Base-by-base conservation (phyloP, 2,888 invertebrate genomes). In the Philereme vetulata region DNA sequence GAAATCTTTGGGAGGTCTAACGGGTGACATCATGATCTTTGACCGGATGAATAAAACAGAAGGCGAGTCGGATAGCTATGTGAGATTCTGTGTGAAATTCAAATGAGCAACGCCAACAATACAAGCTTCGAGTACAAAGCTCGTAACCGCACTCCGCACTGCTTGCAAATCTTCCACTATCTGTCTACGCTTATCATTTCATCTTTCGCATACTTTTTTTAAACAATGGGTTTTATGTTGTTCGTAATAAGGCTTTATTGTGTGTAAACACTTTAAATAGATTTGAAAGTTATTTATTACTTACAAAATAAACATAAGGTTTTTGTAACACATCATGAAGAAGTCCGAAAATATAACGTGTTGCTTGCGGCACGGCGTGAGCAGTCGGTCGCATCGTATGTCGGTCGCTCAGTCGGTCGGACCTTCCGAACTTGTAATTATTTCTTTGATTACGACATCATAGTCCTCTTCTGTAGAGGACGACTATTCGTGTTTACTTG, bases 31-130 rank as follows among this genome's bases (percentile, higher is more conserved):
- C 77, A 82, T 78, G 76, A 75, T 80, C 72, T 80, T 77, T 72
- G 76, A 72, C 75, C 75, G 70, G 65, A 78, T 82, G 78, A 81
- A 81, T 81, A 82, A 82, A 81, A 83, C 81, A 83, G 72, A 74
- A 78, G 77, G 72, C 73, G 11, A 6, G 44, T 42, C 10, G 44
- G 11, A 44, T 38, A 38, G 8, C 8, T 38, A 38, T 44, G 21
- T 64, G 71, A 21, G 21, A 46, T 11, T 44, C 43, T 73, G 77
- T 81, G 76, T 76, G 75, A 80, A 84, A 80, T 82, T 82, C 71
- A 80, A 82, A 82, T 82, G 71, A 75, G 74, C 65, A 70, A 69
- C 62, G 67, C 59, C 56, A 66, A 61, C 67, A 36, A 21, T 50
- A 73, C 63, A 67, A 62, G 56, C 68, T 60, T 21, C 21, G 21